Conservation (phyloP, 1,140 invertebrate genomes). For the Nilaparvata lugens region DNA sequence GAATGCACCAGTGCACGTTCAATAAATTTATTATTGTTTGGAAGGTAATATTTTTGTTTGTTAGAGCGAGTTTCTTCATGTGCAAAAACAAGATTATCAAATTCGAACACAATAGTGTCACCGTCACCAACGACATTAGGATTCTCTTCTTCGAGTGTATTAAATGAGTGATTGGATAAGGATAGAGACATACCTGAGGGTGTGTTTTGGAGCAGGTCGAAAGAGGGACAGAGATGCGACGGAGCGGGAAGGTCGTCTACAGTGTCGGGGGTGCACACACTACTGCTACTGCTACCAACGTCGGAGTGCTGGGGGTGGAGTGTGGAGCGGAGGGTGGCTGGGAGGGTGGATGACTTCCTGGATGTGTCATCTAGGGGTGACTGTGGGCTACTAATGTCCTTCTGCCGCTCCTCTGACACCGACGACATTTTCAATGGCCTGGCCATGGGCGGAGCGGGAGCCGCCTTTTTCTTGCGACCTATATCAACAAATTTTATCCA, state of each 20-base stretch:
- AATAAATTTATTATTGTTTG: too few species aligned
- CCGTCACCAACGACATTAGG: too few species aligned
- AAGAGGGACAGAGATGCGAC: neutral
- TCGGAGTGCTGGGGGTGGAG: neutral
- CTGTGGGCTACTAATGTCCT: conserved; percentile 8
- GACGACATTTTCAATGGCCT: conserved; percentile 8
- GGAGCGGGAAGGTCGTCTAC: neutral
- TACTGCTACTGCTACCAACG: conserved; percentile 1
- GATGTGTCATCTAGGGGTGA: neutral
- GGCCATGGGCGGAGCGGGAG: conserved; percentile 23
- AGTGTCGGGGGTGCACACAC: neutral
- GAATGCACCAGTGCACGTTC: too few species aligned
- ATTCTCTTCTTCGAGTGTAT: too few species aligned
- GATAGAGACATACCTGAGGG: too few species aligned
- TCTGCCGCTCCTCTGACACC: conserved; percentile 19
- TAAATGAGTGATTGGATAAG: too few species aligned
- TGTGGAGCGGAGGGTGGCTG: conserved; percentile 8
- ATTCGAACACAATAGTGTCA: too few species aligned
- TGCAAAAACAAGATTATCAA: too few species aligned
- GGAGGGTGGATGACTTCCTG: conserved; percentile 14
- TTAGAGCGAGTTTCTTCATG: too few species aligned
- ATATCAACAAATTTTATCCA: conserved; percentile 7
- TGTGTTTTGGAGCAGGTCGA: too few species aligned
- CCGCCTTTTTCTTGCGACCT: conserved; percentile 29
- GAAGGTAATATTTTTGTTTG: too few species aligned